These are phyloP conservation scores for Pseudonaja textilis DNA, from an alignment of 2,113 vertebrate genomes.

Conservation along the genomic window DNA sequence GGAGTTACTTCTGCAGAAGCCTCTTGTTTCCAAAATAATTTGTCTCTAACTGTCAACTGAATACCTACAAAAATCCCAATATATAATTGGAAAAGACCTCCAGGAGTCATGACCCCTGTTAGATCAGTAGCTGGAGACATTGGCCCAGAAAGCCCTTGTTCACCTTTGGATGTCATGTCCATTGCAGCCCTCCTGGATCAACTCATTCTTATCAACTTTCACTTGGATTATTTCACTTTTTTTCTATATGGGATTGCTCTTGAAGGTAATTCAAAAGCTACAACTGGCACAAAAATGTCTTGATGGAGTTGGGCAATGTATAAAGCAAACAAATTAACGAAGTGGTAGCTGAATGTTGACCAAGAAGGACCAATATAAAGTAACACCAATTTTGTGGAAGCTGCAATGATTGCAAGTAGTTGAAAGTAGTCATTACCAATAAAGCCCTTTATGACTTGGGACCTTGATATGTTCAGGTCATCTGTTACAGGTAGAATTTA, in stretches of 20 bases:
- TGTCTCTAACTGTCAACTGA: background rate
- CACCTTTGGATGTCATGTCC: background rate
- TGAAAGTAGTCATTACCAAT: background rate
- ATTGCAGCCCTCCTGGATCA: background rate
- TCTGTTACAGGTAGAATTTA: background rate
- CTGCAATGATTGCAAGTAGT: background rate
- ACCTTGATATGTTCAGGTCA: background rate
- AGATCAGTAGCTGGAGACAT: background rate
- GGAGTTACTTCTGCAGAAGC: background rate
- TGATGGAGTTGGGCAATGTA: background rate
- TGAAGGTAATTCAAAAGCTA: background rate
- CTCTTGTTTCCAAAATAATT: background rate
- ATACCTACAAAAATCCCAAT: background rate
- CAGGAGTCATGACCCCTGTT: background rate
- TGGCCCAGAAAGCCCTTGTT: background rate
- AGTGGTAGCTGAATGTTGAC: background rate
- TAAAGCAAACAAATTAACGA: background rate
- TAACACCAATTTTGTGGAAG: background rate
- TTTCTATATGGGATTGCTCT: background rate
- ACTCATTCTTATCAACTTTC: background rate
- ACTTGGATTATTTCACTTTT: background rate
- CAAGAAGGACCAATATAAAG: background rate
- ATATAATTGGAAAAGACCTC: background rate
- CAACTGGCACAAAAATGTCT: background rate
- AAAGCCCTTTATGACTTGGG: background rate